Evolutionary conservation across 2,888 invertebrate genomes (phyloP).

Genomic region (Platynereis dumerilii): DNA sequence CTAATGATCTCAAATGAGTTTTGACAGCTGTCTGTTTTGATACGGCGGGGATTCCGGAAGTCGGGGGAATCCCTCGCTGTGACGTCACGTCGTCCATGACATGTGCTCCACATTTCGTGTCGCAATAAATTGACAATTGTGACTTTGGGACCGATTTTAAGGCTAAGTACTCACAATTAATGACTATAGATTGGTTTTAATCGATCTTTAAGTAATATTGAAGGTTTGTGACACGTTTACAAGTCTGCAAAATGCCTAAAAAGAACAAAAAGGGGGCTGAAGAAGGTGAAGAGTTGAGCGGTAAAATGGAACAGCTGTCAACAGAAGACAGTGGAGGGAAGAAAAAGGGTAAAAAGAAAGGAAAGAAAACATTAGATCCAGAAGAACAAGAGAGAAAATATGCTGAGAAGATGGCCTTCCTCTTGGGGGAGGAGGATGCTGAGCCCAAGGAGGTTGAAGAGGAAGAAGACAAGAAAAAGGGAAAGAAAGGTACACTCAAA

Average conservation of each 20-base stretch:
- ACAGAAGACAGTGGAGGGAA: conserved; percentile 31
- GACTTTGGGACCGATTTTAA: too few relatives aligned
- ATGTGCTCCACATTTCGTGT: too few relatives aligned
- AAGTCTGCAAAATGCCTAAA: conserved; percentile 18
- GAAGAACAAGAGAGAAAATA: conserved; percentile 8
- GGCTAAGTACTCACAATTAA: too few relatives aligned
- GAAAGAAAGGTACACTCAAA: conserved; percentile 21
- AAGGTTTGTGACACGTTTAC: neutral
- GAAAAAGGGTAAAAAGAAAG: conserved; percentile 22
- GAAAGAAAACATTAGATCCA: too few relatives aligned
- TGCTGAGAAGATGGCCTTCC: conserved; percentile 15
- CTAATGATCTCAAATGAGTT: too few relatives aligned
- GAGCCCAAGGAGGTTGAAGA: neutral
- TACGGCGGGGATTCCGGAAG: too few relatives aligned
- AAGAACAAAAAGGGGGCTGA: conserved; percentile 22
- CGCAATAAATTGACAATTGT: too few relatives aligned
- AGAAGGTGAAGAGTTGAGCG: conserved; percentile 21
- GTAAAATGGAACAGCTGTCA: conserved; percentile 42
- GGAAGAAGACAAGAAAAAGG: conserved; percentile 10
- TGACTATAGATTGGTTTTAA: too few relatives aligned
- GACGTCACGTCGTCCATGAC: too few relatives aligned
- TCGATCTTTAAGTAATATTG: too few relatives aligned
- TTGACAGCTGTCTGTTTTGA: too few relatives aligned
- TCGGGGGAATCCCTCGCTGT: too few relatives aligned
- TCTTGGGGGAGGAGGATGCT: conserved; percentile 9